These are phyloP conservation scores for Protobothrops flavoviridis DNA, from an alignment of 2,113 vertebrate species.

Conservation along the genomic window DNA sequence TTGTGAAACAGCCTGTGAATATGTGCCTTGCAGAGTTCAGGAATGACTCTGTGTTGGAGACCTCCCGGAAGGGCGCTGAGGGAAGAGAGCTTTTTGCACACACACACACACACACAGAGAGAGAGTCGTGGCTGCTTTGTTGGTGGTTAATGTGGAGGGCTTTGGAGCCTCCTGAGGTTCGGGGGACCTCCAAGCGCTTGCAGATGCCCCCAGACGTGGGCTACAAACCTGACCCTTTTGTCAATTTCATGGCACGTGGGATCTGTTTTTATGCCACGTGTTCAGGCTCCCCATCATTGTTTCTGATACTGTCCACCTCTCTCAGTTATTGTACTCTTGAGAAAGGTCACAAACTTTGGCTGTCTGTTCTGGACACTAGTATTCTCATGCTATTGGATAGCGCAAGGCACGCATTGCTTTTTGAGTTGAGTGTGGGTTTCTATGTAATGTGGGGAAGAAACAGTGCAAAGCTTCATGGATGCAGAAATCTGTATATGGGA, in stretches of 20 bases:
- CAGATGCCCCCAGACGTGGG: constrained; percentile 52
- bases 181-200: background rate
- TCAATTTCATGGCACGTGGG: background rate
- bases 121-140: constrained; percentile 52
- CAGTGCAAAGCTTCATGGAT: background rate
- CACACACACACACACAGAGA: no score
- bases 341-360: background rate
- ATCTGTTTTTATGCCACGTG: background rate
- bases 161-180: constrained; percentile 58
- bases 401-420: background rate
- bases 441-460: background rate
- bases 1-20: constrained; percentile 81
- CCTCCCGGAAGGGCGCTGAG: constrained; percentile 72
- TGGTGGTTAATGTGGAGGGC: constrained; percentile 76
- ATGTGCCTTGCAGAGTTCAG: constrained; percentile 79
- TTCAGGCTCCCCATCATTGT: background rate
- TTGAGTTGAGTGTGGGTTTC: background rate
- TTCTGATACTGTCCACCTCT: background rate
- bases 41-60: constrained; percentile 75
- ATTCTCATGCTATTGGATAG: background rate
- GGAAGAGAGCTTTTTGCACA: constrained; percentile 66
- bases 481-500: background rate
- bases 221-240: background rate
- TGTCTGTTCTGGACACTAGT: background rate
- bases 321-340: background rate